Evolutionary conservation across 1,140 invertebrate species (phyloP), one percentile per base, ranked within the genome.

Genomic region (Drosophila athabasca): DNA sequence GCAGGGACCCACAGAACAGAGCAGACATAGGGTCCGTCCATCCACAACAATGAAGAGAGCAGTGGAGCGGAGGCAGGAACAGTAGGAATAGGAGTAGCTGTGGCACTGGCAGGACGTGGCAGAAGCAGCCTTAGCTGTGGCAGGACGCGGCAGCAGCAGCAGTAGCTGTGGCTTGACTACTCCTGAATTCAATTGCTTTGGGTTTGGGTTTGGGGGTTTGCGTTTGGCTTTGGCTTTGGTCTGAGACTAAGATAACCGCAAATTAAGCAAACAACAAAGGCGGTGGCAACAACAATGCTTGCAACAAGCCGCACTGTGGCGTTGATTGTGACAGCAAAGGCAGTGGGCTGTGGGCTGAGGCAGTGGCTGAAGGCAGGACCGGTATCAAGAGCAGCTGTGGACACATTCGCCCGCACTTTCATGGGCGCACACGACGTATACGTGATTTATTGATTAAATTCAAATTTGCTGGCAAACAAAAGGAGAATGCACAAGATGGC

Each of bases 371-470:
- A 11, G 6, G 61, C n/a, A 2, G 8, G 6, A 13, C 9, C 26
- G 11, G 29, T 13, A 35, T 35, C 15, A 13, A 35, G 41, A 29
- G 26, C 22, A 17, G 11, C 29, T 48, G 17, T 19, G 15, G 19
- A 44, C 39, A 62, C 24, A 44, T 44, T 53, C 17, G 44, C 62
- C 55, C 50, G 24, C 22, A 57, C 45, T 52, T 60, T 44, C 55
- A 64, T 57, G 41, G 46, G 39, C 52, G 45, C 49, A 78, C 60
- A 39, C 59, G 69, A 29, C 83, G 79, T 79, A 82, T 82, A 73
- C 76, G 61, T 88, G 64, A 87, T 87, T 68, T 83, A 87, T 87
- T 83, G 83, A 87, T 87, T 88, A 61, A 64, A 79, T 83, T 83
- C 57, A 79, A 88, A 79, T 70, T 68, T 64, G 61, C 46, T 31